phyloP scores from a whole-genome alignment of 2,113 vertebrate genomes.

The Opisthocomus hoazin region DNA sequence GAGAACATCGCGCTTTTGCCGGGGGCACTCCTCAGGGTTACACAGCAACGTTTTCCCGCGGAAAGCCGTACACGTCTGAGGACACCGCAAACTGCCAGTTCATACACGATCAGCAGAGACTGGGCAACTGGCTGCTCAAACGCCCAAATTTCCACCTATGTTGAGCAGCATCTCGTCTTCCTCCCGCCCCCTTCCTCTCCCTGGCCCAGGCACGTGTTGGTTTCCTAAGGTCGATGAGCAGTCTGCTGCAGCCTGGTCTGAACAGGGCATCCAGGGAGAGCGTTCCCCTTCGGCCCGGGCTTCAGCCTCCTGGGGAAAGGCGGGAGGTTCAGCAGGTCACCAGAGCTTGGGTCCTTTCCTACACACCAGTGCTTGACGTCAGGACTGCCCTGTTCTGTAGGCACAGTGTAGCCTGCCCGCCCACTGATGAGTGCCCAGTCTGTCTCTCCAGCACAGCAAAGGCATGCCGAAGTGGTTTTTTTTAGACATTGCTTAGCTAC shows the following conservation, averaged over 20 bases:
- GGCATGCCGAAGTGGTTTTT: background rate
- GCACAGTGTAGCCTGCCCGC: no score
- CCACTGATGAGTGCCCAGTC: rapidly evolving
- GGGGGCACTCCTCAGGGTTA: background rate
- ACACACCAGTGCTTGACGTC: no score
- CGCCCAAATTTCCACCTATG: background rate
- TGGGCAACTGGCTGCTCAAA: background rate
- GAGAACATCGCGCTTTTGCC: background rate
- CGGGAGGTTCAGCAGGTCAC: no score
- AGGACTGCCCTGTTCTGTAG: background rate
- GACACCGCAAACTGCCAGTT: background rate
- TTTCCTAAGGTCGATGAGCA: rapidly evolving
- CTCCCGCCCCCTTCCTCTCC: background rate
- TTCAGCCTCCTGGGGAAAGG: background rate
- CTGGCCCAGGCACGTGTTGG: no score
- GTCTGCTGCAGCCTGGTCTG: background rate
- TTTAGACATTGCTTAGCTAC: background rate
- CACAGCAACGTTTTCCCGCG: background rate
- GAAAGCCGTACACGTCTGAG: background rate
- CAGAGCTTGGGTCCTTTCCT: background rate
- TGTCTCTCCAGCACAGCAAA: background rate
- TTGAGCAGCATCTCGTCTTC: background rate
- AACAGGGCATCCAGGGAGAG: rapidly evolving
- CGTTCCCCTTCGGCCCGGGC: background rate
- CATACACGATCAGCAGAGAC: no score